Base-by-base conservation (phyloP, 1,140 invertebrate genomes). In the Macrotrachela quadricornifera region DNA sequence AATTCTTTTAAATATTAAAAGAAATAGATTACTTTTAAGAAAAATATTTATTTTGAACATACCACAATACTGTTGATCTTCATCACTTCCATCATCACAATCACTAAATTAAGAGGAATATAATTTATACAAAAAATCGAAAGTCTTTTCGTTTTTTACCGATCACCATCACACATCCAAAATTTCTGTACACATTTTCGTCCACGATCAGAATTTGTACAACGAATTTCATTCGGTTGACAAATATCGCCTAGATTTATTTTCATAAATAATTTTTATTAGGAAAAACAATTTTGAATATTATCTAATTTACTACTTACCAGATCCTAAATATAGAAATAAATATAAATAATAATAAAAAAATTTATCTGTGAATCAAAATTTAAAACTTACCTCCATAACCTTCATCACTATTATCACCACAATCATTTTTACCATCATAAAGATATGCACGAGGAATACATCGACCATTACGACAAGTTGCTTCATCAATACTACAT, bases 141-240 rank as follows among this genome's bases (percentile, higher is more conserved):
- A 30, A 30, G 3, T 30, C 21, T 30, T 30, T 30, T 30, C 21
- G n/a, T n/a, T n/a, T n/a, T 30, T 30, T 30, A 30, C 21, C 21
- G 21, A 30, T 92, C 85, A 8, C 77, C 77, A 67, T 83, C 91
- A 66, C 92, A 97, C 18, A 79, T 69, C 86, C 88, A 95, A 9
- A 82, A 78, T 63, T 90, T 91, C 16, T 82, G 76, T 6, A 95
- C 77, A 67, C 92, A 97, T 4, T 44, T 21, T 39, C 53, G 21
- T 30, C 21, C 21, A 30, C 21, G 21, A 10, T 44, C 38, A 44
- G 46, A 38, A 39, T 43, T 54, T 38, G 36, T 14, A 18, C 53
- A 54, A 43, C 37, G 40, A 21, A 4, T n/a, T 15, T 40, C 21
- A 45, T 45, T 42, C 45, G 39, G 45, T 42, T 52, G 44, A 21